Evolutionary conservation across 1,140 invertebrate genomes (phyloP).

Genomic region (Platorchestia sp.): DNA sequence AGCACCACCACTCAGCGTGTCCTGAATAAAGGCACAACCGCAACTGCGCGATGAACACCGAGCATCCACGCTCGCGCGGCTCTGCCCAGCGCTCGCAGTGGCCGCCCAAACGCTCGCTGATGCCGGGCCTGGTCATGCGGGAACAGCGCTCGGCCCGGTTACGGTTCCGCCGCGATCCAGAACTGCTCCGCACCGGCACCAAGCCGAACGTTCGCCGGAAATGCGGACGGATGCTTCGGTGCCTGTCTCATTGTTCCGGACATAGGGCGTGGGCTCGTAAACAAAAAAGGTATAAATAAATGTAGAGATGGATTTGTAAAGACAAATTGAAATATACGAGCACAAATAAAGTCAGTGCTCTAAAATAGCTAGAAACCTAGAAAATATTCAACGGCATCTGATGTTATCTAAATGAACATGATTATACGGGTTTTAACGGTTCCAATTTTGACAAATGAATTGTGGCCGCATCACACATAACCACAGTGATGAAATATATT

Average conservation of each 20-base stretch:
- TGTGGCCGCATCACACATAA: no score
- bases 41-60: background rate
- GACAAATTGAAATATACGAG: background rate
- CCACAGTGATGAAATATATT: no score
- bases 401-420: no score
- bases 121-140: background rate
- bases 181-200: background rate
- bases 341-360: background rate
- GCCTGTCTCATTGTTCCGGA: conserved; percentile 15
- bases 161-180: background rate
- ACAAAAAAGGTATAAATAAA: background rate
- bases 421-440: no score
- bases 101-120: background rate
- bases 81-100: background rate
- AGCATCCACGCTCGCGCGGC: background rate
- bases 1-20: background rate
- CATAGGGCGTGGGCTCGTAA: background rate
- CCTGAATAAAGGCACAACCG: background rate
- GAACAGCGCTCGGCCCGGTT: no score
- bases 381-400: no score
- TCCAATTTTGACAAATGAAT: no score
- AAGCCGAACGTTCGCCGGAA: background rate
- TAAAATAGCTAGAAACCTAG: no score
- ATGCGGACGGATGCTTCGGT: background rate
- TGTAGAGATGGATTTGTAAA: background rate